These are phyloP conservation scores for Pseudochirops corinnae DNA, from an alignment of 2,797 vertebrate genomes.

Conservation along the genomic window DNA sequence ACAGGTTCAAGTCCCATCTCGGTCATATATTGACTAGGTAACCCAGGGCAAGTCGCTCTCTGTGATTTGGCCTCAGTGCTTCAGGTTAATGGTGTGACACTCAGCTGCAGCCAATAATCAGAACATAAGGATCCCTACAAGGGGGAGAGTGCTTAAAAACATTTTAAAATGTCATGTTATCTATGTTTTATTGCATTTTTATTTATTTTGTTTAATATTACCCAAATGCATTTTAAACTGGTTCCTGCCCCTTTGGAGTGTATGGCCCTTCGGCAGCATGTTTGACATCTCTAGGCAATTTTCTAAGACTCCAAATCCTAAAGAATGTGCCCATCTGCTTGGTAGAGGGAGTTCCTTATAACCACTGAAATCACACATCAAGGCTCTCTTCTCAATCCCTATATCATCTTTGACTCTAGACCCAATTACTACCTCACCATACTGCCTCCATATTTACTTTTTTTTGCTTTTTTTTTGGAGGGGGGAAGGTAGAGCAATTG, in stretches of 20 bases:
- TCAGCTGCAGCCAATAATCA: background rate
- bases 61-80: background rate
- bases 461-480: no score
- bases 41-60: background rate
- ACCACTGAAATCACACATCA: background rate
- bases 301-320: background rate
- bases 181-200: background rate
- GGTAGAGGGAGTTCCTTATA: background rate
- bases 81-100: background rate
- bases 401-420: background rate
- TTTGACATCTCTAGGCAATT: background rate
- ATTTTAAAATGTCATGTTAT: background rate
- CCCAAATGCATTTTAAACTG: background rate
- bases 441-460: background rate
- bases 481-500: no score
- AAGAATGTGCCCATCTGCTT: background rate
- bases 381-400: background rate
- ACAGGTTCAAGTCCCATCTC: background rate
- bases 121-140: background rate
- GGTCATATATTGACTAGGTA: background rate
- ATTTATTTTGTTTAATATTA: background rate
- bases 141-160: background rate
- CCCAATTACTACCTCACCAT: background rate
- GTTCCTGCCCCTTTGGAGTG: background rate
- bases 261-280: background rate